These are phyloP conservation scores for Neocloeon triangulifer DNA, from an alignment of 1,140 invertebrate species.

Conservation along the genomic window DNA sequence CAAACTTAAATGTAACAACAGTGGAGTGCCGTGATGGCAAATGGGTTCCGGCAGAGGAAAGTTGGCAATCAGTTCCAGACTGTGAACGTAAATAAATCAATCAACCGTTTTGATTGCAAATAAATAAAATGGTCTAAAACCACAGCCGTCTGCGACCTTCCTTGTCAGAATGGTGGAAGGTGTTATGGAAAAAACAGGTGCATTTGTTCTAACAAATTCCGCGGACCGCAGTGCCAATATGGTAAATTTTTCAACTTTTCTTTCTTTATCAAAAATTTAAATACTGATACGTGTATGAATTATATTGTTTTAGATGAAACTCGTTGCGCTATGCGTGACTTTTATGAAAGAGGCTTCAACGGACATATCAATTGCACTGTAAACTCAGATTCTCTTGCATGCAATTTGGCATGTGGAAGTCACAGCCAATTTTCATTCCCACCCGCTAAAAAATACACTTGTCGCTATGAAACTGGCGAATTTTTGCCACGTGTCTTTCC, in stretches of 20 bases:
- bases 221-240: constrained; percentile 53
- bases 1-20: too few species aligned
- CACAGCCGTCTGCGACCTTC: constrained; percentile 46
- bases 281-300: too few species aligned
- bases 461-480: constrained; percentile 35
- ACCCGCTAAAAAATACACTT: constrained; percentile 37
- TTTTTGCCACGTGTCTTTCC: constrained; percentile 48
- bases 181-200: constrained; percentile 52
- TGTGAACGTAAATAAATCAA: too few species aligned
- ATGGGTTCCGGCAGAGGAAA: too few species aligned
- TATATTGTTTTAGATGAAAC: constrained; percentile 26
- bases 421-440: constrained; percentile 32
- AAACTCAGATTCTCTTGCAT: constrained; percentile 34
- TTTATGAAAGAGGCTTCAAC: constrained; percentile 46
- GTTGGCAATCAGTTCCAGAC: too few species aligned
- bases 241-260: constrained; percentile 31
- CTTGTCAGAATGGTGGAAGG: constrained; percentile 49
- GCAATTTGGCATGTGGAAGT: constrained; percentile 37
- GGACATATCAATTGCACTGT: constrained; percentile 51
- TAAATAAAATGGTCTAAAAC: too few species aligned
- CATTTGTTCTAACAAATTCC: constrained; percentile 43
- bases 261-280: too few species aligned
- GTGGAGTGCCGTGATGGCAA: too few species aligned
- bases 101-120: too few species aligned
- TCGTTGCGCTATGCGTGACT: constrained; percentile 30